Evolutionary conservation across 2,113 vertebrate genomes (phyloP).

Genomic region (Cebus imitator): DNA sequence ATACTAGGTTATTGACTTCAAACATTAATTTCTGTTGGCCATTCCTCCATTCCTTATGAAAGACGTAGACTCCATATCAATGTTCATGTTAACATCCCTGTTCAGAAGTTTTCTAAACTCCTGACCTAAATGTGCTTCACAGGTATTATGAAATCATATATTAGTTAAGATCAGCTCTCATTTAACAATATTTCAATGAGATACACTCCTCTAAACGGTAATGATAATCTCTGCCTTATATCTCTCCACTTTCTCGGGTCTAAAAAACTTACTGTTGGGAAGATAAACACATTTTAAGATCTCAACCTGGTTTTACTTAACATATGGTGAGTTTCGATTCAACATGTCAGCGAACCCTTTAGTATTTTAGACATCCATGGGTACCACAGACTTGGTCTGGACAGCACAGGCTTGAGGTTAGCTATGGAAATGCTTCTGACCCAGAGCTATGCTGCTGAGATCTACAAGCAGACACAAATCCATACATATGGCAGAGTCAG

Average conservation of each 20-base stretch:
- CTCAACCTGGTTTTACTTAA: not conserved
- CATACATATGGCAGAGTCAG: not conserved
- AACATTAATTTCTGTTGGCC: not conserved
- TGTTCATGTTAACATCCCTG: not conserved
- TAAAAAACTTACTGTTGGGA: not conserved
- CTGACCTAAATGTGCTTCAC: not conserved
- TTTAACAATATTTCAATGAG: not conserved
- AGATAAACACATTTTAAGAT: not conserved
- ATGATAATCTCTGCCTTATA: not conserved
- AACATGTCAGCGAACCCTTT: not conserved
- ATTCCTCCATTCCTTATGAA: not conserved
- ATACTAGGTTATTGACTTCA: not conserved
- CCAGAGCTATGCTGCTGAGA: not conserved
- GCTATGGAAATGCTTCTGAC: not conserved
- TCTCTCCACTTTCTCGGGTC: not conserved
- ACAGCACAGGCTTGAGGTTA: not conserved
- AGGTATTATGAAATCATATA: not conserved
- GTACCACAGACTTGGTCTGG: not conserved
- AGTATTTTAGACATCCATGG: not conserved
- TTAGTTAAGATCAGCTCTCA: not conserved
- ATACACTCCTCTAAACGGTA: not conserved
- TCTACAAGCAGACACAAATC: not conserved
- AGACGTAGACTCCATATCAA: not conserved
- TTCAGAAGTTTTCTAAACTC: not conserved
- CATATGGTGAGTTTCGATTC: not conserved